Evolutionary conservation across 2,888 invertebrate genomes (phyloP), one percentile per base, ranked within the genome.

Genomic region (Ceratothoa steindachneri): DNA sequence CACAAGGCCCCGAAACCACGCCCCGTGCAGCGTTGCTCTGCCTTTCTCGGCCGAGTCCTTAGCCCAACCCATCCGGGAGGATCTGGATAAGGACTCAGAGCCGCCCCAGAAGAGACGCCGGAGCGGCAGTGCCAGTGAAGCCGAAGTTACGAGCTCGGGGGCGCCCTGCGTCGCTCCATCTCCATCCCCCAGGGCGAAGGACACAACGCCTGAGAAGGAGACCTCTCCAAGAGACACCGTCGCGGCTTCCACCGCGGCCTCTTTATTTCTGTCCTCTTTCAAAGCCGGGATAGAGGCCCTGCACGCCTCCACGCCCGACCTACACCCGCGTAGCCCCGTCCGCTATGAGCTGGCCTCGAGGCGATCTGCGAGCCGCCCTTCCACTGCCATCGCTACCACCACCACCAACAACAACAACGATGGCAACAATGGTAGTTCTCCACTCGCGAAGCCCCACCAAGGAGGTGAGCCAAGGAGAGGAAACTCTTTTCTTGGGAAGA

Each of bases 101-200:
- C 71, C 5, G 3, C 52, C 69, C 24, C n/a, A 24, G 27, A n/a
- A 1, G 12, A 24, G 27, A 30, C n/a, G 15, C 22, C 12, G 19
- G 67, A 67, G 67, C 15, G 12, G 69, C 60, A 64, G 71, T 30
- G 66, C 64, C 3, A 72, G 65, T 9, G 64, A 68, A 12, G 72
- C 69, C 27, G 72, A 71, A 30, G 55, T 60, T 28, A 69, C 69
- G 66, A 74, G 72, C 65, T 70, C 77, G 9, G 74, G 74, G 53
- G 30, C 52, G 12, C 22, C 27, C 1, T 60, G 60, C 24, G 12
- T 24, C 24, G n/a, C 60, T 60, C 60, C 60, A 60, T n/a, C n/a
- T 2, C 60, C 24, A 9, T 31, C 41, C 30, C 31, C 28, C 28
- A 24, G n/a, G 24, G n/a, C 15, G 12, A 67, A 51, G 7, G 29